phyloP scores from a whole-genome alignment of 2,888 invertebrate genomes.

The Hetaerina titia region DNA sequence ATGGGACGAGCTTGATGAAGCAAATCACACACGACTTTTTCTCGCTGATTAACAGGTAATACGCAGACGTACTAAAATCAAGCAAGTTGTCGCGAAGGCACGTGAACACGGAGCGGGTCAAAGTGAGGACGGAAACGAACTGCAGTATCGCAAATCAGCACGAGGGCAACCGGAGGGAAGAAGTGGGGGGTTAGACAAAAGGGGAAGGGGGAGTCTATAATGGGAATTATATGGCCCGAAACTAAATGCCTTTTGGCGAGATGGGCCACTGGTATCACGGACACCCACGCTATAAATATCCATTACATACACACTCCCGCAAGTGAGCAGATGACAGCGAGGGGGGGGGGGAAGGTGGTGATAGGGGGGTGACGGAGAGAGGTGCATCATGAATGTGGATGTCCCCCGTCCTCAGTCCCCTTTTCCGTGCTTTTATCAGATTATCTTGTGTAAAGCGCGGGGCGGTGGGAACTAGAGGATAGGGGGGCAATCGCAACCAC shows the following conservation, averaged over 20 bases:
- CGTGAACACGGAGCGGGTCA: not conserved
- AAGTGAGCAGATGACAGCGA: not conserved
- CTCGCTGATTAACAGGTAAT: not conserved
- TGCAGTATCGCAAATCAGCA: constrained; percentile 24
- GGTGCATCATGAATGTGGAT: not conserved
- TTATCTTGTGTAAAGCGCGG: not conserved
- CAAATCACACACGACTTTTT: not conserved
- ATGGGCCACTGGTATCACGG: constrained; percentile 45
- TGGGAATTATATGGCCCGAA: constrained; percentile 56
- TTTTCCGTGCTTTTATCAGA: constrained; percentile 41
- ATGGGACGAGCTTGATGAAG: not conserved
- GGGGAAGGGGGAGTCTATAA: not conserved
- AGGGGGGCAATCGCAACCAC: not conserved
- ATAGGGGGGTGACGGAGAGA: not conserved
- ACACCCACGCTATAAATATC: constrained; percentile 50
- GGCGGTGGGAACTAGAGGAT: not conserved
- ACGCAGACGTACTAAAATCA: not conserved
- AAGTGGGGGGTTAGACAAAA: not conserved
- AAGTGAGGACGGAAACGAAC: not conserved
- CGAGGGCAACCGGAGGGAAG: not conserved
- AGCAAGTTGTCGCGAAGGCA: not conserved
- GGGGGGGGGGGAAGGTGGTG: not conserved
- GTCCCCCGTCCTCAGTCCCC: not conserved
- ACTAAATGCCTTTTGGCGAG: constrained; percentile 50
- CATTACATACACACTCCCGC: constrained; percentile 41